These are phyloP conservation scores for Empis livida DNA, from an alignment of 2,888 invertebrate species.

Conservation along the genomic window DNA sequence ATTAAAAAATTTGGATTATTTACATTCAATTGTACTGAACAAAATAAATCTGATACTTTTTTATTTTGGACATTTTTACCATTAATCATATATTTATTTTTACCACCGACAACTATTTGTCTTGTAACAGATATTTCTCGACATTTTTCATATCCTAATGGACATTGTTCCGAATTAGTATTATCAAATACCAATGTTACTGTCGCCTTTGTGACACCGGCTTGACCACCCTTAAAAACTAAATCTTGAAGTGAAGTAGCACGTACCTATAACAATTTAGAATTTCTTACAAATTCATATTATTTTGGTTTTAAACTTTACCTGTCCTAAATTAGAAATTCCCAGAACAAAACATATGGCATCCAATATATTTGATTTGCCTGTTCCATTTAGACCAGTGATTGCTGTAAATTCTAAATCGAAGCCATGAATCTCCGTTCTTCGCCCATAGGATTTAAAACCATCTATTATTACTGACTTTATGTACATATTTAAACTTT, in stretches of 20 bases:
- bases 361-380: constrained; percentile 95
- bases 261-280: constrained; percentile 53
- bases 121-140: constrained; percentile 87
- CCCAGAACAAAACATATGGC: constrained; percentile 96
- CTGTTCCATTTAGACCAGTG: constrained; percentile 94
- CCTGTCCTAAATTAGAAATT: constrained; percentile 81
- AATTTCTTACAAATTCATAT: neutral
- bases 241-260: constrained; percentile 84
- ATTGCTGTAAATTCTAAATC: constrained; percentile 95
- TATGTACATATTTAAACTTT: constrained; percentile 58
- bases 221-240: constrained; percentile 96
- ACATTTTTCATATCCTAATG: constrained; percentile 81
- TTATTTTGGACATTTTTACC: constrained; percentile 83
- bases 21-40: constrained; percentile 92
- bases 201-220: constrained; percentile 87
- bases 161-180: constrained; percentile 61
- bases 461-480: constrained; percentile 89
- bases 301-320: constrained; percentile 37
- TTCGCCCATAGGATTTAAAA: constrained; percentile 93
- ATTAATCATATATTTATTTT: constrained; percentile 88
- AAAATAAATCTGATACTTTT: constrained; percentile 86
- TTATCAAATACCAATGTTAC: constrained; percentile 96
- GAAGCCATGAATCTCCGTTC: constrained; percentile 84
- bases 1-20: constrained; percentile 99
- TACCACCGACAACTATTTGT: constrained; percentile 73